Evolutionary conservation across 2,888 invertebrate species (phyloP).

Genomic region (Adelphocoris suturalis): DNA sequence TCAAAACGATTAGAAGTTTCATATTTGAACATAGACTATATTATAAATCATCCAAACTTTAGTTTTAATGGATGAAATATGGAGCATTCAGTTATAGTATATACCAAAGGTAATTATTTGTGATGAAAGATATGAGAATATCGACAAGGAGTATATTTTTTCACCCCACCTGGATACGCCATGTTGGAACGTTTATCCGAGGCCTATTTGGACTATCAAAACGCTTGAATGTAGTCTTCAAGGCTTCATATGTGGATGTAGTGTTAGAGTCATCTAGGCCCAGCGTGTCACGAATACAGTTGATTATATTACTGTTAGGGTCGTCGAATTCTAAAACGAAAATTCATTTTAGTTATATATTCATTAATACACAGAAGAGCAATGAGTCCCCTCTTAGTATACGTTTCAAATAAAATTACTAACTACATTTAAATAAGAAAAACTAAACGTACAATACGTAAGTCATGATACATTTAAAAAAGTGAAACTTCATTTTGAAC

Average conservation of each 20-base stretch:
- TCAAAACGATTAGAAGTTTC: not conserved
- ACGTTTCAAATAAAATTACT: not conserved
- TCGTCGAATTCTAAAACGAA: slow-evolving; percentile 76
- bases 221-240: slow-evolving; percentile 77
- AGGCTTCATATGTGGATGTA: slow-evolving; percentile 75
- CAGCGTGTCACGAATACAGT: slow-evolving; percentile 75
- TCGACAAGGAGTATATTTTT: not conserved
- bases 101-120: not conserved
- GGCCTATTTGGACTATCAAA: slow-evolving; percentile 76
- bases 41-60: not conserved
- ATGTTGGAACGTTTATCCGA: slow-evolving; percentile 77
- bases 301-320: slow-evolving; percentile 74
- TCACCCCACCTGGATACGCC: slow-evolving; percentile 75
- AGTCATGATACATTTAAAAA: not conserved
- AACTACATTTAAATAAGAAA: not conserved
- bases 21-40: not conserved
- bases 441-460: not conserved
- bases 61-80: not conserved
- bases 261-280: slow-evolving; percentile 76
- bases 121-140: not conserved
- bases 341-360: not conserved
- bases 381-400: not conserved
- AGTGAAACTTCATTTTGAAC: too few species aligned
- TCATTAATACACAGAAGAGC: too few species aligned
- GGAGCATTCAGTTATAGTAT: not conserved